Base-by-base conservation (phyloP, 2,888 invertebrate species). In the Lepidochrysops patricia region DNA sequence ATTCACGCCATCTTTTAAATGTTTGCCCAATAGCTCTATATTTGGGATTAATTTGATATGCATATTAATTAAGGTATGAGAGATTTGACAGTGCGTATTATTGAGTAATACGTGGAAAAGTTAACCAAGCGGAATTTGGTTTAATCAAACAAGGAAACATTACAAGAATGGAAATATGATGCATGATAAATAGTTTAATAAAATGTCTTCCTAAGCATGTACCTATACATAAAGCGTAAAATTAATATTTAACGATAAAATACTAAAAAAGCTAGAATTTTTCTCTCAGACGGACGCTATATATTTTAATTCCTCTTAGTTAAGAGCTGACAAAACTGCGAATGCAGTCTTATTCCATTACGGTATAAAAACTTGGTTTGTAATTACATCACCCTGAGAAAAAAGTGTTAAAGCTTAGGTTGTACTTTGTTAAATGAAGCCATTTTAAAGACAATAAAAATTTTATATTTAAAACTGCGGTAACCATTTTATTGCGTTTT, bases 301-400 rank as follows among this genome's bases (percentile, higher is more conserved):
- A 43, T 43, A 43, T 43, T 43, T 43, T 43, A 43, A 43, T 43
- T 43, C 43, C 23, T 43, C 50, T 50, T 26, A 26, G 49, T 25
- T 49, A 23, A 25, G 49, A 49, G 50, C 50, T 26, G 50, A 50
- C 49, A 58, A 58, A 58, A 58, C 58, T 58, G 58, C 34, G n/a
- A 48, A 58, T 58, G 27, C 58, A 23, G 49, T 49, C 32, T 49
- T 32, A 58, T 49, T 58, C 25, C 32, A 32, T 48, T 32, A 32
- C 13, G 13, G 32, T 19, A 32, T 15, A 48, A 49, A 58, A 49
- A 58, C 58, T 50, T 26, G 50, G 50, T 13, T 26, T 13, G 50
- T 50, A 50, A 50, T 50, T 50, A 50, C 19, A 43, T 43, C 43
- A 12, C 19, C 43, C 43, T 43, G 43, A 13, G 19, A 19, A 43